Conservation (phyloP, 2,797 vertebrate species). For the Acipenser oxyrinchus region DNA sequence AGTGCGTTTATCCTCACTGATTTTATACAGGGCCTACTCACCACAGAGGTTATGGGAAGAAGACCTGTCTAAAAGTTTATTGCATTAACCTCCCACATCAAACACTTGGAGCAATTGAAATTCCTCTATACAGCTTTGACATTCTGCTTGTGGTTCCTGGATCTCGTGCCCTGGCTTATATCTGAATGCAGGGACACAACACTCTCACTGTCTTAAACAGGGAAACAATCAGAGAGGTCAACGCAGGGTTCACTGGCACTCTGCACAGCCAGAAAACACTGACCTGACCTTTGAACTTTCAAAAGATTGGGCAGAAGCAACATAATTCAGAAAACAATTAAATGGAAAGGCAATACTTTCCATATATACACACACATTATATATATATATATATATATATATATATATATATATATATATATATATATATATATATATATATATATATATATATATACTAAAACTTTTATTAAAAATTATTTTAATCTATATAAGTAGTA, state of each 20-base stretch:
- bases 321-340: slow-evolving; percentile 35
- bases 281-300: slow-evolving; percentile 43
- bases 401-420: too few relatives aligned
- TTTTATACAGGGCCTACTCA: background rate
- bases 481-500: too few relatives aligned
- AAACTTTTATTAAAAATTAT: too few relatives aligned
- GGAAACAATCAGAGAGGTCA: slow-evolving; percentile 36
- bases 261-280: slow-evolving; percentile 37
- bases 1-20: too few relatives aligned
- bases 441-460: too few relatives aligned
- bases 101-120: slow-evolving; percentile 37
- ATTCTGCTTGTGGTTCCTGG: slow-evolving; percentile 23
- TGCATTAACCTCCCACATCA: slow-evolving; percentile 38
- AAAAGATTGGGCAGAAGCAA: slow-evolving; percentile 39
- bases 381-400: too few relatives aligned
- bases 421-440: too few relatives aligned
- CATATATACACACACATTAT: too few relatives aligned
- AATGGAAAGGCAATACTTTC: background rate
- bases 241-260: slow-evolving; percentile 46
- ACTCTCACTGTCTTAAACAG: slow-evolving; percentile 15
- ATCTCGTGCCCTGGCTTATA: slow-evolving; percentile 37
- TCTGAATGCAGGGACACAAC: slow-evolving; percentile 44
- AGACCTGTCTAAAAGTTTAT: slow-evolving; percentile 32
- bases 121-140: slow-evolving; percentile 40
- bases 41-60: slow-evolving; percentile 36